Conservation (phyloP, 2,113 vertebrate species). For the Dromiciops gliroides region DNA sequence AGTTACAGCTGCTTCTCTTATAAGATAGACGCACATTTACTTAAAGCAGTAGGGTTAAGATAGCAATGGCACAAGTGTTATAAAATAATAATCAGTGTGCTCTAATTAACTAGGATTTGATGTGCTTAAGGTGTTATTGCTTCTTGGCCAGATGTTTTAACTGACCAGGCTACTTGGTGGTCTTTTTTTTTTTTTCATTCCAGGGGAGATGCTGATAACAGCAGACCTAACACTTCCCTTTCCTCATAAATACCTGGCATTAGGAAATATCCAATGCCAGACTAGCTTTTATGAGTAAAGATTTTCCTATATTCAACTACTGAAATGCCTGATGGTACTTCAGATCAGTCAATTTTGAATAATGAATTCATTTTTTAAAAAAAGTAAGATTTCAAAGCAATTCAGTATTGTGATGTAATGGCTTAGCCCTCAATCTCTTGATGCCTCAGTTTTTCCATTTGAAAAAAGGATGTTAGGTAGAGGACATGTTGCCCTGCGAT, state of each 20-base stretch:
- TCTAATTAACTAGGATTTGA: constrained; percentile 21
- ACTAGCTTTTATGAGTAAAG: constrained; percentile 8
- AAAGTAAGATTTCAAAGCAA: constrained; percentile 40
- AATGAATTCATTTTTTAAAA: constrained; percentile 29
- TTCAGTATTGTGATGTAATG: neutral
- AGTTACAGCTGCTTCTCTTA: neutral
- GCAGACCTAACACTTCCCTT: neutral
- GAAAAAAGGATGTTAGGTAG: constrained; percentile 13
- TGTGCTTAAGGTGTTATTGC: constrained; percentile 24
- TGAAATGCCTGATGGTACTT: constrained; percentile 11
- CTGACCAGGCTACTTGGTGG: constrained; percentile 42
- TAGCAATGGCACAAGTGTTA: neutral
- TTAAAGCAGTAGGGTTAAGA: neutral
- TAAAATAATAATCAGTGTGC: constrained; percentile 44
- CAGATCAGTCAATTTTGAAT: constrained; percentile 30
- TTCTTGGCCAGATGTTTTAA: constrained; percentile 51
- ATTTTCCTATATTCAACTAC: constrained; percentile 24
- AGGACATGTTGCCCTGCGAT: constrained; percentile 40
- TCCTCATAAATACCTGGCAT: neutral
- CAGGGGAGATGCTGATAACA: neutral
- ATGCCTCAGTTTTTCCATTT: constrained; percentile 42
- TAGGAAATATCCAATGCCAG: constrained; percentile 37
- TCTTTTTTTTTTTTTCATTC: constrained; percentile 40
- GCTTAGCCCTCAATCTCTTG: neutral
- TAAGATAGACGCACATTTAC: neutral